phyloP scores from a whole-genome alignment of 1,140 invertebrate genomes.

The Magallana angulata region DNA sequence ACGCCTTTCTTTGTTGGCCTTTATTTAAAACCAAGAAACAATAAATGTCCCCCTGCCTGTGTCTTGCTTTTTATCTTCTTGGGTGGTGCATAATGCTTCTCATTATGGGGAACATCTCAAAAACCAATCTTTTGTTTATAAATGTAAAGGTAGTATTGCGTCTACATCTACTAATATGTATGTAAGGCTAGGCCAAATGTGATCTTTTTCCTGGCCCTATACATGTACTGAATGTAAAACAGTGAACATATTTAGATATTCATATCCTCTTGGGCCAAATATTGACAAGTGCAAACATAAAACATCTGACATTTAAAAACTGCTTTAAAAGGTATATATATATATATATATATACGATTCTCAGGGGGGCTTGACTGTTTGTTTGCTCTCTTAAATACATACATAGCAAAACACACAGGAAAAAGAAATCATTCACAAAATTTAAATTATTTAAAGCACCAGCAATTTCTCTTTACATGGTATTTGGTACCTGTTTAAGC shows the following conservation, averaged over 20 bases:
- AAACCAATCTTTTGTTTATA: not conserved
- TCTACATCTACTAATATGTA: not conserved
- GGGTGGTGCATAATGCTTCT: slow-evolving; percentile 1
- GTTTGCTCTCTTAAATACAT: not conserved
- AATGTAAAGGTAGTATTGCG: not conserved
- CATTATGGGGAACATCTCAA: slow-evolving; percentile 1
- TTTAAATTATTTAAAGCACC: not conserved
- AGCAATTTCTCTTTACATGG: not conserved
- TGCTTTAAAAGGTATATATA: not conserved
- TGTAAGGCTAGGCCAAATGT: not conserved
- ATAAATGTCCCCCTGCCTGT: slow-evolving; percentile 1
- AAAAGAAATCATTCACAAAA: too few relatives aligned
- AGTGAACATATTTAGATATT: not conserved
- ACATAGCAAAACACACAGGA: too few relatives aligned
- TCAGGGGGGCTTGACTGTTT: not conserved
- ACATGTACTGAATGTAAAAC: not conserved
- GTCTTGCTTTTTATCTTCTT: slow-evolving; percentile 28
- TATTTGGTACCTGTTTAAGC: too few relatives aligned
- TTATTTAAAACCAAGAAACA: slow-evolving; percentile 28
- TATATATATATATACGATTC: not conserved
- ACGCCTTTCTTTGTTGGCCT: not conserved
- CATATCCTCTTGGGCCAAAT: not conserved
- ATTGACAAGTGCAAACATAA: slow-evolving; percentile 7
- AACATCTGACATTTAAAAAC: slow-evolving; percentile 32
- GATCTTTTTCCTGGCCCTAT: not conserved